Base-by-base conservation (phyloP, 1,140 invertebrate genomes). In the Oncopodura yosiiana region DNA sequence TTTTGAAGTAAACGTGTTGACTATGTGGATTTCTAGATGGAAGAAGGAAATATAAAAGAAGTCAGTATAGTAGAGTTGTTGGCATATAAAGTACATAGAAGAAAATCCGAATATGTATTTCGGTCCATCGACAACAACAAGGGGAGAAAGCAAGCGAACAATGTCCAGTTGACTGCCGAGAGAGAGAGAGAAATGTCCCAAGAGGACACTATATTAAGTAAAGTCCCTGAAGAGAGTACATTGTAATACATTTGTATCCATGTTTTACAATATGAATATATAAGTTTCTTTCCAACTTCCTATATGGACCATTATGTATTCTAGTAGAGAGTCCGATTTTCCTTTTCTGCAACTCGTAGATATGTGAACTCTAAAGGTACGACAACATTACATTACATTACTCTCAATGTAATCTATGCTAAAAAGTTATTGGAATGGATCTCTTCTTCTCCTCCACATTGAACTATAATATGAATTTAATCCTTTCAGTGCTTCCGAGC, bases 191-290 rank as follows among this genome's bases (percentile, higher is more conserved):
- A 60, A 45, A 56, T 58, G 36, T 52, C 62, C 58, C 62, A 38
- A 39, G 62, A 53, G 62, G 58, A 51, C 54, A 63, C 62, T 63
- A 63, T 58, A 63, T 63, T 63, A 63, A 63, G 62, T 60, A 57
- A 43, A 60, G 62, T 63, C 62, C 62, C 62, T 30, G 34, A 58
- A 57, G 62, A 60, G 58, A 58, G 44, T 63, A 60, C 62, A 63
- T 60, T 51, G 55, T 60, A 63, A 60, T 63, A 60, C 58, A 60
- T 63, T 63, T 57, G 53, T 58, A 61, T 42, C 44, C 53, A 56
- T 57, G 53, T 62, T 62, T 60, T 58, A 49, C 51, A 60, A 56
- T 60, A 60, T 63, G 61, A 63, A 63, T 63, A 56, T 60, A 53
- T 60, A 60, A 60, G 54, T 58, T 46, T 39, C 30, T 29, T 26